Conservation (phyloP, 2,888 invertebrate species). For the Germaria angustata region DNA sequence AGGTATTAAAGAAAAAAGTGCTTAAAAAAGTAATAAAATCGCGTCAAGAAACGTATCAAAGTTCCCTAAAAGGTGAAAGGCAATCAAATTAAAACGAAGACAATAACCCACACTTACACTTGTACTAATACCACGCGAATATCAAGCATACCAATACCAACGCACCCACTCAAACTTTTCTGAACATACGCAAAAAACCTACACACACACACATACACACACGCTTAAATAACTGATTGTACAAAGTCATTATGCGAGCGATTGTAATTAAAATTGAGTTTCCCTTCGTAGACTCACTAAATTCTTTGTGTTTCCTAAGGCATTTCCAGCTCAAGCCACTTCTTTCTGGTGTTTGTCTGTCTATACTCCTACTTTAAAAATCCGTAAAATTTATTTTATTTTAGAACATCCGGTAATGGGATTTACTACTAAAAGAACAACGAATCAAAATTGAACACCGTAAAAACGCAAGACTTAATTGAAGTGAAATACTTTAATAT, state of each 20-base stretch:
- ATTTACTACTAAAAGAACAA: constrained; percentile 17
- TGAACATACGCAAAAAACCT: background rate
- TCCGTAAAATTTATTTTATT: constrained; percentile 7
- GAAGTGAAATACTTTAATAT: background rate
- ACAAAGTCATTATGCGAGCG: constrained; percentile 18
- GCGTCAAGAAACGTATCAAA: constrained; percentile 31
- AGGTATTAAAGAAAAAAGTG: background rate
- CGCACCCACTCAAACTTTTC: background rate
- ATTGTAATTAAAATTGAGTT: constrained; percentile 41
- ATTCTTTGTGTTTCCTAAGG: background rate
- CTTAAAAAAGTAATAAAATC: background rate
- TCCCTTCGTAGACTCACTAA: constrained; percentile 19
- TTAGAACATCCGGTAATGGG: constrained; percentile 18
- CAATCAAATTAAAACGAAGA: constrained; percentile 28
- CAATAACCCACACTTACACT: background rate
- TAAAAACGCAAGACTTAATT: background rate
- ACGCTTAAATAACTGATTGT: background rate
- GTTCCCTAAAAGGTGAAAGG: constrained; percentile 26
- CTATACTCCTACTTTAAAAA: background rate
- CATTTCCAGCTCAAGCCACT: background rate
- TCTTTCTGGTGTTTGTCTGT: background rate
- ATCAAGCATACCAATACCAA: background rate
- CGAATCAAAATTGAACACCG: constrained; percentile 3
- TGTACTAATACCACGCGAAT: constrained; percentile 7
- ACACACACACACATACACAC: background rate